Evolutionary conservation across 2,888 invertebrate genomes (phyloP), one percentile per base, ranked within the genome.

Genomic region (Troides helena): DNA sequence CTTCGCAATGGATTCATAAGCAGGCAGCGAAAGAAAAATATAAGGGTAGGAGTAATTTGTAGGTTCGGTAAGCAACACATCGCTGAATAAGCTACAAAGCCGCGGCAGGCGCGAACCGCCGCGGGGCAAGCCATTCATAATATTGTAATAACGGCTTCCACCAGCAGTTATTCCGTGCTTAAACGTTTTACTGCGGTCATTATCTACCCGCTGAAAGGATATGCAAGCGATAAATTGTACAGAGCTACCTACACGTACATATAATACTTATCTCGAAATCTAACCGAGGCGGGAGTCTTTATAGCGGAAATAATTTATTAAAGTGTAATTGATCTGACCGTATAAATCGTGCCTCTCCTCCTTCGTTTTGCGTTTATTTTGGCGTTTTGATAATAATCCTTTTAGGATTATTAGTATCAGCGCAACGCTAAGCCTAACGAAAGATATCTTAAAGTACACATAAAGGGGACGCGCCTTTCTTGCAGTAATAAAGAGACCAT

Each of bases 121-220:
- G 82, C 78, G 83, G 81, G 81, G 87, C 86, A 87, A 88, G 83
- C 91, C 87, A 92, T 92, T 90, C 91, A 91, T 92, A 92, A 92
- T 91, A 91, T 90, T 90, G 91, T 92, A 92, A 92, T 92, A 92
- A 91, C 89, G 88, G 90, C 86, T 88, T 86, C 89, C 84, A 91
- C 82, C 85, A 86, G 84, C 91, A 90, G 90, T 92, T 92, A 92
- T 92, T 88, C 85, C 92, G 89, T 92, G 89, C 92, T 91, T 92
- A 92, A 92, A 90, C 91, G 92, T 90, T 92, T 92, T 90, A 92
- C 92, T 92, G 88, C 90, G 89, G 92, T 91, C 91, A 92, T 92
- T 92, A 92, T 92, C 91, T 89, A 90, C 87, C 87, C 91, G 90
- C 85, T 91, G 92, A 92, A 92, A 92, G 91, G 91, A 92, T 92